Evolutionary conservation across 2,797 vertebrate species (phyloP).

Genomic region (Halcyon chelicuti): DNA sequence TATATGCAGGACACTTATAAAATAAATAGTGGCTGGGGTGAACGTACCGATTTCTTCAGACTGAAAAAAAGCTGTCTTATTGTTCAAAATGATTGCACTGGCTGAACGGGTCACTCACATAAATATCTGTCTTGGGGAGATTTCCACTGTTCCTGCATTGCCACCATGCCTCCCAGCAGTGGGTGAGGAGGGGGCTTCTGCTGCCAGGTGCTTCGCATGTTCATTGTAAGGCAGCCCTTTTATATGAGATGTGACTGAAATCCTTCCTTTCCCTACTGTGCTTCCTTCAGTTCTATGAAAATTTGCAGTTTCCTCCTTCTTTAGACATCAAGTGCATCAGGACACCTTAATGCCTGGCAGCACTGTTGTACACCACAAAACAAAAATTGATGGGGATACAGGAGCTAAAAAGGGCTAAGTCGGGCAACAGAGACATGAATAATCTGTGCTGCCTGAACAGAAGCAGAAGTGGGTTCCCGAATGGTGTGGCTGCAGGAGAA

Average conservation of each 20-base stretch:
- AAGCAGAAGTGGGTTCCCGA: neutral
- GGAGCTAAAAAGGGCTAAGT: neutral
- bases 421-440: neutral
- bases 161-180: neutral
- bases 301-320: neutral
- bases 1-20: slow-evolving; percentile 62
- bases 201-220: neutral
- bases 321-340: neutral
- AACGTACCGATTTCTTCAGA: neutral
- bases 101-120: neutral
- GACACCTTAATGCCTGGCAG: neutral
- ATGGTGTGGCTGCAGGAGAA: neutral
- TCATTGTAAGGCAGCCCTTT: neutral
- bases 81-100: neutral
- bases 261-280: neutral
- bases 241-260: neutral
- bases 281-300: neutral
- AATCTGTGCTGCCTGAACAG: neutral
- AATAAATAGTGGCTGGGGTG: slow-evolving; percentile 66
- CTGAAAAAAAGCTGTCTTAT: slow-evolving; percentile 31
- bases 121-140: slow-evolving; percentile 8
- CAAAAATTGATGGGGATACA: neutral
- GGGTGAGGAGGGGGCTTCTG: neutral
- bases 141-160: neutral
- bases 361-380: neutral